Percentiles rank a stretch among this genome's conserved stretches.
These are phyloP conservation scores for Hololepta plana DNA, from an alignment of 2,888 invertebrate genomes.

Conservation along the genomic window DNA sequence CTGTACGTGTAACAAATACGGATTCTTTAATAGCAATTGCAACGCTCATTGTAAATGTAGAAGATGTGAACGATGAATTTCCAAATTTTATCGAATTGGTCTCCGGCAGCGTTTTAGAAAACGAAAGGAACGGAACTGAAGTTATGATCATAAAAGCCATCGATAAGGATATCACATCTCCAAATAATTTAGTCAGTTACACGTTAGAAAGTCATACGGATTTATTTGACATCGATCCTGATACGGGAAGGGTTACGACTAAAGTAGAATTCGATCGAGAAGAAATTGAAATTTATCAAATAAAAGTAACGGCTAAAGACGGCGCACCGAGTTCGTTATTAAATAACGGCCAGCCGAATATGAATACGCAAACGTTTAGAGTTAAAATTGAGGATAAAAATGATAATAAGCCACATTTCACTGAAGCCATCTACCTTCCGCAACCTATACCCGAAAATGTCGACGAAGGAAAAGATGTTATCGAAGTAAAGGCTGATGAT, in stretches of 20 bases:
- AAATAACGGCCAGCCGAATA: slow-evolving; percentile 49
- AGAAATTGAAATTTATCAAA: slow-evolving; percentile 63
- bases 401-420: slow-evolving; percentile 85
- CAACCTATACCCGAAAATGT: slow-evolving; percentile 67
- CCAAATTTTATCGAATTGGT: slow-evolving; percentile 70
- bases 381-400: slow-evolving; percentile 92
- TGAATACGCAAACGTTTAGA: slow-evolving; percentile 61
- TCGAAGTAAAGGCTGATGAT: slow-evolving; percentile 77
- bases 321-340: slow-evolving; percentile 68
- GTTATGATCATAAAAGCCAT: slow-evolving; percentile 75
- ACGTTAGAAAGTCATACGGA: slow-evolving; percentile 50
- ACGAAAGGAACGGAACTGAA: slow-evolving; percentile 63
- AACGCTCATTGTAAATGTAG: slow-evolving; percentile 56
- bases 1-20: slow-evolving; percentile 67
- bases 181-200: slow-evolving; percentile 68
- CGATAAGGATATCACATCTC: slow-evolving; percentile 69
- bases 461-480: slow-evolving; percentile 64
- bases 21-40: slow-evolving; percentile 64
- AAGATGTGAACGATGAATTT: slow-evolving; percentile 83
- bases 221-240: slow-evolving; percentile 63
- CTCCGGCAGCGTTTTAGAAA: slow-evolving; percentile 69
- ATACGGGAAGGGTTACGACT: slow-evolving; percentile 82
- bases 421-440: slow-evolving; percentile 52
- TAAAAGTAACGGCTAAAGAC: slow-evolving; percentile 81
- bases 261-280: slow-evolving; percentile 73